Evolutionary conservation across 2,797 vertebrate genomes (phyloP).

Genomic region (Sus cebifrons): DNA sequence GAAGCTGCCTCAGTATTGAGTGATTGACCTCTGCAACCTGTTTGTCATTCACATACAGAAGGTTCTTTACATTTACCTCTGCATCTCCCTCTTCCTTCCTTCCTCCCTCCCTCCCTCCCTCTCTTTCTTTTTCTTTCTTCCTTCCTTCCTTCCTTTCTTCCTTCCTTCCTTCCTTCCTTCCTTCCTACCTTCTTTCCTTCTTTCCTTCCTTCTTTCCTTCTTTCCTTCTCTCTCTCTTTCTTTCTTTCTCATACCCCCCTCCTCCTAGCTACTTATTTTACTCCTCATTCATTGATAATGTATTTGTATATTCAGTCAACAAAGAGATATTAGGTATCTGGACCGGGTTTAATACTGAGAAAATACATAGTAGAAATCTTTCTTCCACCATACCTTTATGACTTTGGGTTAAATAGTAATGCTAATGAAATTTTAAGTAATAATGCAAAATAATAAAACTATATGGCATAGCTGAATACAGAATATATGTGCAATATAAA

Average conservation of each 20-base stretch:
- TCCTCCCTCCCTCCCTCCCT: accelerated
- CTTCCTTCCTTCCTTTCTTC: accelerated
- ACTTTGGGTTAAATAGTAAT: neutral
- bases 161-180: accelerated
- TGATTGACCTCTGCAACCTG: conserved; percentile 69
- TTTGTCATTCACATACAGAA: conserved; percentile 20
- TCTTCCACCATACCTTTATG: conserved; percentile 13
- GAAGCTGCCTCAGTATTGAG: conserved; percentile 55
- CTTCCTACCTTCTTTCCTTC: accelerated
- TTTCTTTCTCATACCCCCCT: neutral
- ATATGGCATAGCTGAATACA: neutral
- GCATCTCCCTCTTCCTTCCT: accelerated
- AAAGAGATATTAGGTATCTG: neutral
- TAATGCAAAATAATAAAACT: conserved; percentile 11
- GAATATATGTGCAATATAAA: neutral
- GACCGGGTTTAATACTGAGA: conserved; percentile 10
- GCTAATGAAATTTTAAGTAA: neutral
- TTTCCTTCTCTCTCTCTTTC: accelerated
- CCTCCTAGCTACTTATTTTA: neutral
- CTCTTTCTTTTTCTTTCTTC: too few species aligned
- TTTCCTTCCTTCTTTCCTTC: accelerated
- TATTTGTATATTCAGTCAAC: neutral
- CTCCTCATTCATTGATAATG: neutral
- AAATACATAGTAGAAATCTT: neutral
- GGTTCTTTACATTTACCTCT: neutral